Evolutionary conservation across 2,888 invertebrate genomes (phyloP), one percentile per base, ranked within the genome.

Genomic region (Drosophila colorata): DNA sequence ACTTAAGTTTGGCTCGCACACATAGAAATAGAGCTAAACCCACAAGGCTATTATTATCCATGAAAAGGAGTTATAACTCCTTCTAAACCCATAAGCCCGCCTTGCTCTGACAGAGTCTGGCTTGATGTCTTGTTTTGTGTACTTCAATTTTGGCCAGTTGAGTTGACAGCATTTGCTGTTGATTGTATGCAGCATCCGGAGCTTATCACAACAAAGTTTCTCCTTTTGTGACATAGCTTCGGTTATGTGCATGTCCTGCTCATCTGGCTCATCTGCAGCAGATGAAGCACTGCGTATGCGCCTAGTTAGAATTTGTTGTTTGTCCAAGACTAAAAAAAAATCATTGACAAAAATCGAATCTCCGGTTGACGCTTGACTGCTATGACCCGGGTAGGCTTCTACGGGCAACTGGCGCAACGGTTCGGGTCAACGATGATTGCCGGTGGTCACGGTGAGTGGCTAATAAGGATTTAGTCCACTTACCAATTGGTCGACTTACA

Each of bases 391-490:
- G 63, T 60, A 48, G 49, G 11, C 28, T 46, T 41, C 41, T 53
- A 43, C 16, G 40, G 38, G 58, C 63, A 73, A 46, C 47, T 67
- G 51, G 66, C 64, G 65, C 35, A 80, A 80, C 76, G 61, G 69
- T 76, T 75, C 61, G 57, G 67, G 66, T 61, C 68, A 47, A 41
- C 58, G 52, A 66, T 61, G 61, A 59, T 64, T 67, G 69, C 53
- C 69, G 52, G 33, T 66, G 64, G 47, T 59, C 55, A 48, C 40
- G 43, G 46, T 55, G 64, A 64, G 57, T 70, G 61, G 71, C 65
- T 70, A 67, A 74, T 74, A 72, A 65, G 56, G 55, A 67, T 74
- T 63, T 41, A 51, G 64, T 47, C 71, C 69, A 64, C 66, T 77
- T 68, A 61, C 55, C 69, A 69, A 74, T 69, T 71, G 63, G 59